Conservation (phyloP, 2,888 invertebrate species). For the Furcula furcula region DNA sequence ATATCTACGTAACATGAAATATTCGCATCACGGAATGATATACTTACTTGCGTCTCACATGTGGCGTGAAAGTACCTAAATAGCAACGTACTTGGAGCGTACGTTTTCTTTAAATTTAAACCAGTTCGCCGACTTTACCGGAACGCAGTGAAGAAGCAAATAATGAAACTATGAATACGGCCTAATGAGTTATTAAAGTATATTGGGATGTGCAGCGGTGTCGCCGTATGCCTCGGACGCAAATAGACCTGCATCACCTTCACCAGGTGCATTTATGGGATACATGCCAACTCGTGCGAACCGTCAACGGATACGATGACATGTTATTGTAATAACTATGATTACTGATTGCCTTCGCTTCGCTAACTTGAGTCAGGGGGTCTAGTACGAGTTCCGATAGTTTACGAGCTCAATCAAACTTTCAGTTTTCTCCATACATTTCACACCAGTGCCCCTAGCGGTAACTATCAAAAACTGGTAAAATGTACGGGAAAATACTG, state of each 20-base stretch:
- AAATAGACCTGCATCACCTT: constrained; percentile 52
- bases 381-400: too few species aligned
- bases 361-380: too few species aligned
- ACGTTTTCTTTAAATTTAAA: background rate
- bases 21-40: background rate
- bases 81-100: too few species aligned
- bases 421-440: too few species aligned
- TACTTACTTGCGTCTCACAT: background rate
- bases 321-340: background rate
- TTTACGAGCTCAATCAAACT: too few species aligned
- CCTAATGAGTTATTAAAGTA: background rate
- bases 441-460: too few species aligned
- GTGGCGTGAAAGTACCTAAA: background rate
- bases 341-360: too few species aligned
- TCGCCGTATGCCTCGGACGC: constrained; percentile 30
- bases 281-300: constrained; percentile 45
- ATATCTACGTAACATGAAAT: background rate
- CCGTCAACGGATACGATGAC: background rate
- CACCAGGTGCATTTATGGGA: constrained; percentile 53
- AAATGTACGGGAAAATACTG: too few species aligned
- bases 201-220: constrained; percentile 7
- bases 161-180: constrained; percentile 1
- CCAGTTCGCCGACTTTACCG: constrained; percentile 1
- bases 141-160: constrained; percentile 2
- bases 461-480: too few species aligned